Base-by-base conservation (phyloP, 2,888 invertebrate genomes). In the Phyllotreta striolata region DNA sequence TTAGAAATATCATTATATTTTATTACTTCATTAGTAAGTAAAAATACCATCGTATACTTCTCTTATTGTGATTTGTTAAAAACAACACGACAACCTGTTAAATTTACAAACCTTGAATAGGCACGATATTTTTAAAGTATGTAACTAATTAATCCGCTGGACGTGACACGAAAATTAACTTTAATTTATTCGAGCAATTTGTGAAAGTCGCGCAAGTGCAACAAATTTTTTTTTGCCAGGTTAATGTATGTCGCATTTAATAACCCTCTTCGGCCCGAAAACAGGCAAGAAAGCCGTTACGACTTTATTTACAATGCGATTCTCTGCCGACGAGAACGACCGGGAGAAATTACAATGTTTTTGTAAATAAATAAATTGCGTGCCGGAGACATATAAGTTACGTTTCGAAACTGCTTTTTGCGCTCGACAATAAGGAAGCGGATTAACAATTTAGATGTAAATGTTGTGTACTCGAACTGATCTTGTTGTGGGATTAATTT, bases 161-260 rank as follows among this genome's bases (percentile, higher is more conserved):
- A 43, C 24, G 13, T 60, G 60, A 60, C 60, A 60, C 38, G 38
- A 60, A 60, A 52, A 52, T 60, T 60, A 54, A 60, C 41, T 60
- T 60, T 60, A 60, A 60, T 60, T 38, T 60, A 60, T 60, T 60
- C 60, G 52, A 59, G 55, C 39, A 63, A 59, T 63, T 63, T 63
- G 59, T 63, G 63, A 63, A 63, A 63, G 63, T 63, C 37, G 37
- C 41, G 8, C 6, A 49, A 13, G 24, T 24, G 24, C 24, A 43
- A 56, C 49, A 51, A 56, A 62, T 62, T 49, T 62, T 58, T 58
- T 54, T 24, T 24, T 24, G 24, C 24, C 24, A 24, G 24, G 24
- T 24, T 47, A 58, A 63, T 63, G 58, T 63, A 54, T 63, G 63
- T 63, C 58, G 63, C 46, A 63, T 63, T 63, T 63, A 63, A 63